Percentiles rank a stretch among this genome's conserved stretches.
Evolutionary conservation across 2,113 vertebrate species (phyloP).

Genomic region (Sapayoa aenigma): DNA sequence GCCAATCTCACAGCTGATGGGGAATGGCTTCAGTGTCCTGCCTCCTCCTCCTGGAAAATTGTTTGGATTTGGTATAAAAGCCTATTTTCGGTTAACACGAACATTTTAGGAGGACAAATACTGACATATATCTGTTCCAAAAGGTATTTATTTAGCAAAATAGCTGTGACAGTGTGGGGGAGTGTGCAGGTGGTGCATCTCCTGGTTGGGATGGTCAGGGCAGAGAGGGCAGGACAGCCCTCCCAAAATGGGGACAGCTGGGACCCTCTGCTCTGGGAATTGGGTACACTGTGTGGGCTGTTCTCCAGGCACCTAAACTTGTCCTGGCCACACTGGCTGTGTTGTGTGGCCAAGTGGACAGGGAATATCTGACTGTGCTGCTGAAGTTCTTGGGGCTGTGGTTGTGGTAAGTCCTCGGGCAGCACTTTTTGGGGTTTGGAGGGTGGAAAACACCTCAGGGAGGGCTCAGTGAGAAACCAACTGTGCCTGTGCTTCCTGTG

Average conservation of each 20-base stretch:
- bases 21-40: fast-evolving
- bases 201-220: not conserved
- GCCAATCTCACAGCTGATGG: not conserved
- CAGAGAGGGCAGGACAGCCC: not conserved
- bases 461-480: not conserved
- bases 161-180: fast-evolving
- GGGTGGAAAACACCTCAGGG: not conserved
- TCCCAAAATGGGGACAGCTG: not conserved
- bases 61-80: not conserved
- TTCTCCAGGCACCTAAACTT: fast-evolving
- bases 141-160: not conserved
- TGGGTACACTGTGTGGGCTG: too few species aligned
- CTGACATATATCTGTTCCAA: not conserved
- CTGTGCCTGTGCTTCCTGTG: not conserved
- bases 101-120: not conserved
- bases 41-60: not conserved
- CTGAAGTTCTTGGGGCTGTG: not conserved
- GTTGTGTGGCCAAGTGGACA: fast-evolving
- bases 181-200: fast-evolving
- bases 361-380: not conserved
- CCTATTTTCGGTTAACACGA: not conserved
- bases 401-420: not conserved
- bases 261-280: not conserved
- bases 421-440: too few species aligned
- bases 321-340: fast-evolving